A percentile compares a stretch with the other conserved stretches of the same genome.
Evolutionary conservation across 2,113 vertebrate species (phyloP).

Genomic region (Seriola dumerili): DNA sequence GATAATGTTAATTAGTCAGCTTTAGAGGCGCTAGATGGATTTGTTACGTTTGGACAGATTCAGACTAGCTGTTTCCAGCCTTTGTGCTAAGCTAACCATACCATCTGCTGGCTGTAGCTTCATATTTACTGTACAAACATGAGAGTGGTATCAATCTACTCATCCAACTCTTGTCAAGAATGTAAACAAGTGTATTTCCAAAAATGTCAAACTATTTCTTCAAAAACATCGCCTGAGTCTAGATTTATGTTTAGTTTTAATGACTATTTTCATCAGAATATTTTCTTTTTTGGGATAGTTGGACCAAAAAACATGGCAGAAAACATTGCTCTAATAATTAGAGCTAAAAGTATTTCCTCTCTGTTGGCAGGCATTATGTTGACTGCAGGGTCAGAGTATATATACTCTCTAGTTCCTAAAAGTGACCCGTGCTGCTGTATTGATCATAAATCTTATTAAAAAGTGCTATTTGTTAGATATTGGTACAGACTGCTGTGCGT

Average conservation of each 20-base stretch:
- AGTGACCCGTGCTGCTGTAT: slow-evolving; percentile 21
- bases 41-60: neutral
- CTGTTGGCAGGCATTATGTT: neutral
- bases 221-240: neutral
- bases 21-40: slow-evolving; percentile 5
- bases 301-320: slow-evolving; percentile 31
- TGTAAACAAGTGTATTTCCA: neutral
- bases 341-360: neutral
- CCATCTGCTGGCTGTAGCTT: neutral
- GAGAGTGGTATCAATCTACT: neutral
- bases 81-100: slow-evolving; percentile 16
- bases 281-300: neutral
- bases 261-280: neutral
- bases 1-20: neutral
- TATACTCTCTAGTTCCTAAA: slow-evolving; percentile 7
- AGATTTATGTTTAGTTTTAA: neutral
- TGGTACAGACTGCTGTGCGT: slow-evolving; percentile 11
- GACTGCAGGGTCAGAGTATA: slow-evolving; percentile 12
- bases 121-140: neutral
- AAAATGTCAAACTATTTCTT: neutral
- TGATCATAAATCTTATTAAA: slow-evolving; percentile 26
- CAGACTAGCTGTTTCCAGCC: neutral
- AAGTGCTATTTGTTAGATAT: slow-evolving; percentile 46
- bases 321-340: slow-evolving; percentile 3
- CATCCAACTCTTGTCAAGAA: neutral